Evolutionary conservation across 2,797 vertebrate genomes (phyloP).

Genomic region (Danio choprae): DNA sequence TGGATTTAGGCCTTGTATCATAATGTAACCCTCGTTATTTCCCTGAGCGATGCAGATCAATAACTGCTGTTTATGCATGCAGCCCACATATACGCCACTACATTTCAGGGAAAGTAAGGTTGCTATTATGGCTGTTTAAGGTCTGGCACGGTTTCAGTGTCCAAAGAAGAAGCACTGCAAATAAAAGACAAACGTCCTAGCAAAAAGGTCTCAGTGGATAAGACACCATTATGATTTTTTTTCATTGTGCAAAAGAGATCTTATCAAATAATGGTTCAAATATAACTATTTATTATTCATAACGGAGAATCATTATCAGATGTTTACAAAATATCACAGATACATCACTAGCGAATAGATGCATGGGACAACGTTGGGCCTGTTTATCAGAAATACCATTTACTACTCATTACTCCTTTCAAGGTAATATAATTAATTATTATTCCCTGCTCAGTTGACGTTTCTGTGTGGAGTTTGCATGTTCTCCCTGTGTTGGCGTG

Average conservation of each 20-base stretch:
- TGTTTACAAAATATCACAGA: conserved; percentile 19
- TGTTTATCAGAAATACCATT: too few species aligned
- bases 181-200: conserved; percentile 28
- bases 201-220: not conserved
- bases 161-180: conserved; percentile 43
- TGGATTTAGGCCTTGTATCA: conserved; percentile 61
- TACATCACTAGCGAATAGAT: not conserved
- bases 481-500: too few species aligned
- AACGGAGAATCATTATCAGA: conserved; percentile 1
- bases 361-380: too few species aligned
- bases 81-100: conserved; percentile 54
- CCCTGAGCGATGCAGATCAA: conserved; percentile 58
- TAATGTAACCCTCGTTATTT: conserved; percentile 61
- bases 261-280: conserved; percentile 24
- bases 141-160: conserved; percentile 51
- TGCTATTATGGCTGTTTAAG: conserved; percentile 62
- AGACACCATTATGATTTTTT: conserved; percentile 19
- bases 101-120: conserved; percentile 59
- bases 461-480: too few species aligned
- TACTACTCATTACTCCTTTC: too few species aligned
- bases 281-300: conserved; percentile 31
- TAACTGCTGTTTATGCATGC: conserved; percentile 64
- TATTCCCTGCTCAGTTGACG: too few species aligned
- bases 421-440: too few species aligned
- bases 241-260: conserved; percentile 19